phyloP scores from a whole-genome alignment of 2,888 invertebrate species.

The Dasypolia templi region DNA sequence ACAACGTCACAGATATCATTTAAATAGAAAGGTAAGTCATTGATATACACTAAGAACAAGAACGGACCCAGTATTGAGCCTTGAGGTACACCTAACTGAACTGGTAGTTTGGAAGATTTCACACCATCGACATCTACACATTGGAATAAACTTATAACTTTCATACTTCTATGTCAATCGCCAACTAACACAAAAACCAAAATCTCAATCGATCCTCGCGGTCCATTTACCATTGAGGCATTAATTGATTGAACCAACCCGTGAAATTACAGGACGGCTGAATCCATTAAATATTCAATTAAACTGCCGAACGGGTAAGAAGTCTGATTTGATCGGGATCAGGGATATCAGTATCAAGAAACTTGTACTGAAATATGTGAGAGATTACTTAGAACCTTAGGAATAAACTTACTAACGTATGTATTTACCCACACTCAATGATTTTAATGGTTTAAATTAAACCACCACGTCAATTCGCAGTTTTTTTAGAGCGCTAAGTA shows the following conservation, averaged over 20 bases:
- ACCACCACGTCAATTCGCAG: no score
- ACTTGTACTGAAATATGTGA: slow-evolving; percentile 19
- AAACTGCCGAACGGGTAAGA: slow-evolving; percentile 40
- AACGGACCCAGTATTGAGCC: no score
- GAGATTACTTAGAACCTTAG: background rate
- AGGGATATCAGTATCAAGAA: slow-evolving; percentile 9
- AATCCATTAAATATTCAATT: slow-evolving; percentile 62
- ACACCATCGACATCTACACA: no score
- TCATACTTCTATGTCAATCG: background rate
- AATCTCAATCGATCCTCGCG: slow-evolving; percentile 24
- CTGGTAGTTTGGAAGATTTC: no score
- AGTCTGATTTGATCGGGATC: slow-evolving; percentile 30
- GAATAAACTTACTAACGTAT: background rate
- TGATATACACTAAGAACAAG: no score
- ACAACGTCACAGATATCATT: no score
- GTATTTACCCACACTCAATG: background rate
- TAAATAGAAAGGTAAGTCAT: no score
- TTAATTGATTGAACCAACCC: slow-evolving; percentile 59
- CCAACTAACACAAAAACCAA: slow-evolving; percentile 25
- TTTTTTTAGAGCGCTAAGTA: no score
- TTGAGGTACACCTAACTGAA: no score
- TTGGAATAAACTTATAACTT: slow-evolving; percentile 20
- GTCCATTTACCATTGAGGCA: slow-evolving; percentile 44
- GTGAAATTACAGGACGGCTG: slow-evolving; percentile 52
- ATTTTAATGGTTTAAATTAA: background rate